Base-by-base conservation (phyloP, 1,140 invertebrate species). In the Leptinotarsa defecta region DNA sequence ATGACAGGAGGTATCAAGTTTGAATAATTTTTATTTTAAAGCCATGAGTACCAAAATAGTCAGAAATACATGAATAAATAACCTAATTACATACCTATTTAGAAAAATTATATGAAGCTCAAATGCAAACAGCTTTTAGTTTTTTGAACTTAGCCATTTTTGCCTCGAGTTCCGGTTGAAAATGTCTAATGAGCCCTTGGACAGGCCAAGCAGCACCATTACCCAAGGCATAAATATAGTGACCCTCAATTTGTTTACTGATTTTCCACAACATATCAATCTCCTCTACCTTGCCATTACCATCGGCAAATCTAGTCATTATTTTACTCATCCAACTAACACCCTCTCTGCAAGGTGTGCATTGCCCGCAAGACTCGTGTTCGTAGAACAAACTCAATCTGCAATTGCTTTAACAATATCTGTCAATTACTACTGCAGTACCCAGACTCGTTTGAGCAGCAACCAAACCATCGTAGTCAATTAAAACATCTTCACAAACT, bases 181-280 rank as follows among this genome's bases (percentile, higher is more conserved):
- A 99, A 86, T 99, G 98, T 67, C 98, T 91, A 84, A 99, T 99
- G 11, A 99, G 88, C 65, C 97, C 97, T 89, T 99, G 98, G 13
- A 99, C 97, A 20, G 98, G 98, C 98, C 98, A 99, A 15, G 98
- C 98, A 22, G 98, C 98, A 82, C 97, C 98, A 87, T 99, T 98
- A 71, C 95, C 98, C 76, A 99, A 87, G 70, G 98, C 98, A 88
- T 98, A 99, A 85, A 99, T 99, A 3, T 98, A 99, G 85, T 99
- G 98, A 48, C 98, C 95, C 91, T 99, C 98, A 86, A 99, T 99
- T 89, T 99, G 98, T 88, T 99, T 99, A 76, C 96, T 98, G 74
- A 99, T 89, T 88, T 99, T 98, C 95, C 96, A 99, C 43, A 99
- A 84, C 96, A 99, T 98, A 84, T 99, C 98, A 82, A 99, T 99